Evolutionary conservation across 2,113 vertebrate species (phyloP).

Genomic region (Coptodon bakossiorum): DNA sequence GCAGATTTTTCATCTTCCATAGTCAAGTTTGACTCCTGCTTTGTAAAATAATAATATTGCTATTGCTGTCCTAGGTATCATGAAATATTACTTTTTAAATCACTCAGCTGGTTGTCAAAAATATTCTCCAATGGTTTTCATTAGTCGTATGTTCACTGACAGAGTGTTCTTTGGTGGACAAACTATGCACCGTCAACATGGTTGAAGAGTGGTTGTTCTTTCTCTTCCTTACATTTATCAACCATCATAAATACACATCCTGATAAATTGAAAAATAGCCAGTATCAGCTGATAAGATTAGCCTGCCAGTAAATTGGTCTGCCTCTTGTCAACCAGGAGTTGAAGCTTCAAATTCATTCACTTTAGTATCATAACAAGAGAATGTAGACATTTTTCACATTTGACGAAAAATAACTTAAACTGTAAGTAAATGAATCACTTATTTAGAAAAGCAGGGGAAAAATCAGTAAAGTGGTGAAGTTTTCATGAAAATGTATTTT

Average conservation of each 20-base stretch:
- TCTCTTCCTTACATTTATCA: background rate
- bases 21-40: background rate
- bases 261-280: background rate
- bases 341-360: background rate
- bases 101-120: background rate
- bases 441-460: background rate
- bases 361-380: background rate
- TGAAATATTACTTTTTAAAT: background rate
- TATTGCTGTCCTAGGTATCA: background rate
- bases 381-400: background rate
- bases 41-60: background rate
- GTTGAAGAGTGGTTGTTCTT: background rate
- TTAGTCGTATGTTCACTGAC: background rate
- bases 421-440: background rate
- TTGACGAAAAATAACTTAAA: background rate
- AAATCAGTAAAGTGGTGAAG: background rate
- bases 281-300: background rate
- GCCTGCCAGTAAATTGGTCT: background rate
- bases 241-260: background rate
- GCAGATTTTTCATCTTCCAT: background rate
- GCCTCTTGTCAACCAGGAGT: background rate
- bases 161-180: background rate
- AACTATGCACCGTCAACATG: background rate
- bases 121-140: background rate
- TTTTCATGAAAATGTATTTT: background rate